Evolutionary conservation across 2,113 vertebrate species (phyloP), one percentile per base, ranked within the genome.

Genomic region (Gambusia affinis): DNA sequence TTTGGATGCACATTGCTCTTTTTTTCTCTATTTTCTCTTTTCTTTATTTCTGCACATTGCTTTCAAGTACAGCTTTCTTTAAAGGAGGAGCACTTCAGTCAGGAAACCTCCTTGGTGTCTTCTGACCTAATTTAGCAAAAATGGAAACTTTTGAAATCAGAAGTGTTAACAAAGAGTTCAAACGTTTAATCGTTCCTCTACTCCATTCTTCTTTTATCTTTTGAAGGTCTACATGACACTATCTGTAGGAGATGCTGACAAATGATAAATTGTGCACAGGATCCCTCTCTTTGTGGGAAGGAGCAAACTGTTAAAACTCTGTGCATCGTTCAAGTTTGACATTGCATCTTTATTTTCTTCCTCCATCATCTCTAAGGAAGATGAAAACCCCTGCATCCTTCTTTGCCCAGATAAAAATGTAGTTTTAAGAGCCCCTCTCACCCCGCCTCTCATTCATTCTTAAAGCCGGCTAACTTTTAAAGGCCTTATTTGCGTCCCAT

Each of bases 381-480:
- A 73, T 69, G 19, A 67, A 37, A 78, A 60, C 22, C 12, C 60
- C 37, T 3, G 0, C 37, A 11, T 31, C 19, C 72, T 72, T n/a
- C 76, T 78, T 79, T 31, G 12, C 60, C 29, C 12, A 61, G 27
- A 27, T 33, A 64, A 75, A 87, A 75, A 64, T 30, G 8, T 51
- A 72, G 42, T 64, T 72, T 67, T 73, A 71, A 81, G 61, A 70
- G 67, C 61, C 67, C 28, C 73, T 72, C 69, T 39, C 75, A 69
- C 64, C 67, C 30, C 72, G 73, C 71, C 47, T 73, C 77, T 92
- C 92, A 92, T 94, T 82, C 89, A 91, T 92, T 89, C 89, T 93
- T 94, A 84, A 93, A 88, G 88, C 72, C 33, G 8, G 77, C 89
- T 88, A 77, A 78, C 85, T 90, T 92, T 92, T 92, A 92, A 93